phyloP scores from a whole-genome alignment of 2,888 invertebrate genomes.

The Drepanosiphum platanoidis region DNA sequence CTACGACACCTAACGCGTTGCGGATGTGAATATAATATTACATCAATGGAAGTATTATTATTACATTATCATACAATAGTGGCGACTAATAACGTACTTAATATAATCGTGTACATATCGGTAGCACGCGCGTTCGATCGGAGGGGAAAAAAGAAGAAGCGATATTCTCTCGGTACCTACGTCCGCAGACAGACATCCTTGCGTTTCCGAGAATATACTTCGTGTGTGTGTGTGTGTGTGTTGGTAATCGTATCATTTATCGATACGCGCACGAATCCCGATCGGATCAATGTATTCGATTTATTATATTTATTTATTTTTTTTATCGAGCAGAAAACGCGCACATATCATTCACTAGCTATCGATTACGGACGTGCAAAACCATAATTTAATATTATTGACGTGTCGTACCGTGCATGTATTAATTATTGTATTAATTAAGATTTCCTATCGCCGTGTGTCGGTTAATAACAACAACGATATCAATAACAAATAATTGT shows the following conservation, averaged over 20 bases:
- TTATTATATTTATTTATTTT: background rate
- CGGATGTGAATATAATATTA: background rate
- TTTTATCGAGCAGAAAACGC: background rate
- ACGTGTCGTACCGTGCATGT: background rate
- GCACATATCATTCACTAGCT: background rate
- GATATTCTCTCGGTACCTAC: no score
- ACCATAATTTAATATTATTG: conserved; percentile 17
- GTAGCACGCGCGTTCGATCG: background rate
- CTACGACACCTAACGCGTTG: background rate
- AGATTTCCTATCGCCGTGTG: conserved; percentile 1
- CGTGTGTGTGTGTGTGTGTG: background rate
- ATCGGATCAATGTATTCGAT: background rate
- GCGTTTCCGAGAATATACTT: background rate
- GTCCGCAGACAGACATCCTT: background rate
- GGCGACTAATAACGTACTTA: no score
- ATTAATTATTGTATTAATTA: conserved; percentile 27
- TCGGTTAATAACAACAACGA: conserved; percentile 16
- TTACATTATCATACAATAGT: no score
- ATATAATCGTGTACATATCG: no score
- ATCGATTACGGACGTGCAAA: conserved; percentile 29
- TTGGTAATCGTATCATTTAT: background rate
- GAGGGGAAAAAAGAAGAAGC: no score
- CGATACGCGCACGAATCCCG: background rate
- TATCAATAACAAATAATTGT: conserved; percentile 2
- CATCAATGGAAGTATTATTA: no score